Percentiles rank a stretch among this genome's conserved stretches.
phyloP scores from a whole-genome alignment of 2,113 vertebrate species.

The Calonectris borealis region DNA sequence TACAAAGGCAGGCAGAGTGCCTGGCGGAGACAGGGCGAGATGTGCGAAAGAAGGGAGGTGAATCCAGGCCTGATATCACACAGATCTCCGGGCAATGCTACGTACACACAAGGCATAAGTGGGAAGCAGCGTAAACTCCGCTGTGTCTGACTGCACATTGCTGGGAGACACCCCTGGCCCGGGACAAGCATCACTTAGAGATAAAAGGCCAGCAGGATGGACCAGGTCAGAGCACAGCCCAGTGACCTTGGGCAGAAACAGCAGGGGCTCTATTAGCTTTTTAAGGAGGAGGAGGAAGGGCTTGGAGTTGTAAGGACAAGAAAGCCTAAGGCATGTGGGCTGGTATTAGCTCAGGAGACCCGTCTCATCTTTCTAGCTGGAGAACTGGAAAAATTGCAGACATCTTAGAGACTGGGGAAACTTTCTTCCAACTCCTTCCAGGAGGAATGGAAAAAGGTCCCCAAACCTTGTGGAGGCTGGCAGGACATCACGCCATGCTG shows the following conservation, averaged over 20 bases:
- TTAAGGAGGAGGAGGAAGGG: not conserved
- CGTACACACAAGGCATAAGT: accelerated
- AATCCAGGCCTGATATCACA: not conserved
- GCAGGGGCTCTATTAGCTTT: not conserved
- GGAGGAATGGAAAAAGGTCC: too few relatives aligned
- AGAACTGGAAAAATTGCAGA: not conserved
- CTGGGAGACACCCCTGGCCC: not conserved
- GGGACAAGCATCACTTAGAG: not conserved
- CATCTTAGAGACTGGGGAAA: accelerated
- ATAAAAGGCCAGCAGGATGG: not conserved
- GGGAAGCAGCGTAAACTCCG: not conserved
- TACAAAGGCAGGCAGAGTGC: not conserved
- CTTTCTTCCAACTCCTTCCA: not conserved
- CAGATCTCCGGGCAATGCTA: not conserved
- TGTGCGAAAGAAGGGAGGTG: accelerated
- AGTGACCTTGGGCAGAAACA: not conserved
- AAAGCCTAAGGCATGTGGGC: not conserved
- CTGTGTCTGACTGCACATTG: too few relatives aligned
- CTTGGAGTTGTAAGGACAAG: not conserved
- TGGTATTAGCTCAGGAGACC: not conserved
- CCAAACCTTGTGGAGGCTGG: accelerated
- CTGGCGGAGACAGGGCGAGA: not conserved
- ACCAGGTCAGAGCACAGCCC: not conserved
- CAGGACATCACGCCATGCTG: not conserved
- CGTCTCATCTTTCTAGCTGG: not conserved